These are phyloP conservation scores for Tyto alba DNA, from an alignment of 2,113 vertebrate genomes.

Conservation along the genomic window DNA sequence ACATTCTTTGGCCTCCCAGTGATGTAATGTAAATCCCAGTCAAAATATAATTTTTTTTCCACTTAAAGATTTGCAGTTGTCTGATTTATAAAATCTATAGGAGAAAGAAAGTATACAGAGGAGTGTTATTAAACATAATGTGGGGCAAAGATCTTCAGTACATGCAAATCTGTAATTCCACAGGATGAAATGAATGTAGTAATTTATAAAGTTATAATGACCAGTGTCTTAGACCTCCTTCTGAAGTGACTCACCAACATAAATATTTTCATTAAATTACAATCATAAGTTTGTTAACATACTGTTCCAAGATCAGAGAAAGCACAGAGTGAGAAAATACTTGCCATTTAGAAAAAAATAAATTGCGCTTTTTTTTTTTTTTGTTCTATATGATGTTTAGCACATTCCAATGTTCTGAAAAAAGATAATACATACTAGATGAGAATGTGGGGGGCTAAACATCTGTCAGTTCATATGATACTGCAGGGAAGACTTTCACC, in stretches of 20 bases:
- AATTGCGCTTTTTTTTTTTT: not conserved
- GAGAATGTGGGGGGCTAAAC: not conserved
- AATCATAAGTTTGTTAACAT: not conserved
- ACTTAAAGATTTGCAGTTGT: not conserved
- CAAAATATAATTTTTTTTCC: too few species aligned
- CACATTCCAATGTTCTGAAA: not conserved
- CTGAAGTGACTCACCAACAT: not conserved
- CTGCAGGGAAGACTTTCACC: not conserved
- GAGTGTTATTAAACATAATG: not conserved
- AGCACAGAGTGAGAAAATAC: not conserved
- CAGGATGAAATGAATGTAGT: not conserved
- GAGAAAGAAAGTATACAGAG: not conserved
- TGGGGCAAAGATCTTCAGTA: not conserved
- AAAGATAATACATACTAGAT: not conserved
- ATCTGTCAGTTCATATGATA: not conserved
- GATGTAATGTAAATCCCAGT: too few species aligned
- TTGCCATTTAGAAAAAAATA: not conserved
- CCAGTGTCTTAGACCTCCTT: not conserved
- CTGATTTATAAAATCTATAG: not conserved
- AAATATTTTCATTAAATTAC: not conserved
- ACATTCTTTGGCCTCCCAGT: not conserved
- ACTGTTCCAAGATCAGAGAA: not conserved
- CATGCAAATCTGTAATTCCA: not conserved
- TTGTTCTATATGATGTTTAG: not conserved
- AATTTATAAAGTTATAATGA: not conserved